These are phyloP conservation scores for Toxotes lorentzi DNA, from an alignment of 2,797 vertebrate genomes.

Conservation along the genomic window DNA sequence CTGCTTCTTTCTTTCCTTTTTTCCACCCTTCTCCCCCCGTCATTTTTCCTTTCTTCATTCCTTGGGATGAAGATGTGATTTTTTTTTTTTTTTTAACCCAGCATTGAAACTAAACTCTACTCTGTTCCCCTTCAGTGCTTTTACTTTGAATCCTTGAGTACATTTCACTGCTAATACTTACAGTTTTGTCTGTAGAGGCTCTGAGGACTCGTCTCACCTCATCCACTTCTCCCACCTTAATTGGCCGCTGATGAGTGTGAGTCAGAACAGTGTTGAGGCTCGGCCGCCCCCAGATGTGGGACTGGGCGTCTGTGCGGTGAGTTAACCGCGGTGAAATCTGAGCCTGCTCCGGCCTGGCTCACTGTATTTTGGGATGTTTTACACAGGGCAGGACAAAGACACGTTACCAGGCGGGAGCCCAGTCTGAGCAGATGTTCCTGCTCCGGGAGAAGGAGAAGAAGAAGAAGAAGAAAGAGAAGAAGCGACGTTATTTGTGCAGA, in stretches of 20 bases:
- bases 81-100: neutral
- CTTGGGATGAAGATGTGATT: no score
- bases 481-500: slow-evolving; percentile 5
- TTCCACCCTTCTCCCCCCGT: neutral
- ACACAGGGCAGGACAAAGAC: slow-evolving; percentile 68
- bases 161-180: neutral
- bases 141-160: neutral
- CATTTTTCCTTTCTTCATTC: no score
- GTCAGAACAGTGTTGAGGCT: slow-evolving; percentile 29
- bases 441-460: slow-evolving; percentile 14
- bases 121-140: neutral
- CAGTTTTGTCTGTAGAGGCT: neutral
- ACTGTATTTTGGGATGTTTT: slow-evolving; percentile 75
- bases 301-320: slow-evolving; percentile 43
- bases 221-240: neutral
- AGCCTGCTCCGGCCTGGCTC: slow-evolving; percentile 47
- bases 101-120: neutral
- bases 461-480: neutral
- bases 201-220: neutral
- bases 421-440: slow-evolving; percentile 67
- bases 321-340: slow-evolving; percentile 67
- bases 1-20: neutral
- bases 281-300: slow-evolving; percentile 62
- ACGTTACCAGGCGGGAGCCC: slow-evolving; percentile 63
- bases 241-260: slow-evolving; percentile 18